Conservation (phyloP, 2,888 invertebrate genomes). For the Eumerus sabulonum region DNA sequence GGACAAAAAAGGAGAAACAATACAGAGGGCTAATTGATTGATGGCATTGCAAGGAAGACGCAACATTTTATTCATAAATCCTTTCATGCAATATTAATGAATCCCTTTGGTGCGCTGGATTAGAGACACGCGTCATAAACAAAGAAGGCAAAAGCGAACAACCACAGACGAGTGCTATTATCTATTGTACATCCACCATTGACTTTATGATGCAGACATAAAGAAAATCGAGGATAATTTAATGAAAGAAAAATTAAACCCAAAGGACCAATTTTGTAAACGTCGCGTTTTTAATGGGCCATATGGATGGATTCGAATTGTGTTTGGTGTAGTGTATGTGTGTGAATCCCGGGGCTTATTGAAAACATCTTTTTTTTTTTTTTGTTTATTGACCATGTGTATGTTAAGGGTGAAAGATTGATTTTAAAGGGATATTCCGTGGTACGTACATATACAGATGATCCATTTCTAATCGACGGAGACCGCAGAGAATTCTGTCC, state of each 20-base stretch:
- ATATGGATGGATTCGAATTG: conserved; percentile 24
- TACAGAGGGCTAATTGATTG: conserved; percentile 39
- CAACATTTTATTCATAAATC: conserved; percentile 45
- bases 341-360: too few relatives aligned
- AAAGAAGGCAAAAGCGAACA: conserved; percentile 19
- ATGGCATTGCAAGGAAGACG: conserved; percentile 54
- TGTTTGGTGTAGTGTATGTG: too few relatives aligned
- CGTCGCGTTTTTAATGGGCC: conserved; percentile 68
- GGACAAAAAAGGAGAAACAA: too few relatives aligned
- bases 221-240: conserved; percentile 62
- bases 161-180: conserved; percentile 2
- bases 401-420: too few relatives aligned
- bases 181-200: conserved; percentile 13
- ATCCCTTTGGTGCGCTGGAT: conserved; percentile 57
- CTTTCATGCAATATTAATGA: conserved; percentile 63
- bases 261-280: conserved; percentile 65
- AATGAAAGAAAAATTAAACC: conserved; percentile 66
- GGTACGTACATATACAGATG: too few relatives aligned
- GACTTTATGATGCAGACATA: conserved; percentile 24
- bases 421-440: too few relatives aligned
- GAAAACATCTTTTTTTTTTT: too few relatives aligned
- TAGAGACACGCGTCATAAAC: conserved; percentile 40
- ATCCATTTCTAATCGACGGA: too few relatives aligned
- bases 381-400: too few relatives aligned
- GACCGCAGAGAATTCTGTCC: too few relatives aligned